phyloP scores from a whole-genome alignment of 2,113 vertebrate genomes.

The Cottus gobio region DNA sequence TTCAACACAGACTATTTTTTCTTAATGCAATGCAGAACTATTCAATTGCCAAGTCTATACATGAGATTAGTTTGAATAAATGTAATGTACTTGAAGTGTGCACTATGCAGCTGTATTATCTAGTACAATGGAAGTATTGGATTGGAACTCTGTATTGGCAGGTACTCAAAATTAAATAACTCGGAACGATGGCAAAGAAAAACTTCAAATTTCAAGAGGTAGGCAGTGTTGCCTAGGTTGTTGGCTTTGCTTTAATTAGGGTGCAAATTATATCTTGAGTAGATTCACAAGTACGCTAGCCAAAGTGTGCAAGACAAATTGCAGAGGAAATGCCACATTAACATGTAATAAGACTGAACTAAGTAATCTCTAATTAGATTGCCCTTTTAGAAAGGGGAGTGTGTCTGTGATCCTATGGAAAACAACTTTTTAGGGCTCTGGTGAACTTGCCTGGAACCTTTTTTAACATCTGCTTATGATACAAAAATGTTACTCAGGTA shows the following conservation, averaged over 20 bases:
- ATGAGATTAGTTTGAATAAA: no score
- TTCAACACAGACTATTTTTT: not conserved
- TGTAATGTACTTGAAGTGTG: no score
- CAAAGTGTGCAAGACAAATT: conserved; percentile 69
- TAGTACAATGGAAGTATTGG: not conserved
- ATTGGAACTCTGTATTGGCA: not conserved
- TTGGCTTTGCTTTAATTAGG: conserved; percentile 64
- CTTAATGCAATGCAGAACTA: no score
- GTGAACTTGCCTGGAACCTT: conserved; percentile 33
- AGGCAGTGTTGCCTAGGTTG: no score
- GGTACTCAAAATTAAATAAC: not conserved
- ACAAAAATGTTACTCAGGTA: conserved; percentile 28
- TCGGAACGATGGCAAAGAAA: not conserved
- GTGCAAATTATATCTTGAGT: conserved; percentile 60
- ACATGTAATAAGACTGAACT: conserved; percentile 77
- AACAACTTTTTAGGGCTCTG: conserved; percentile 33
- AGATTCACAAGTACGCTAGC: conserved; percentile 55
- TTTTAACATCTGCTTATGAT: conserved; percentile 38
- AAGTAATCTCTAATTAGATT: conserved; percentile 77
- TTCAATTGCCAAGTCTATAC: no score
- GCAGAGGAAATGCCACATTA: conserved; percentile 80
- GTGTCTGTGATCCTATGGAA: conserved; percentile 56
- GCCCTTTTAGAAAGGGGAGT: conserved; percentile 69
- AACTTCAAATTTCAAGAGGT: not conserved
- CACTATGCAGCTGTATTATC: no score